These are phyloP conservation scores for Coleophora deauratella DNA, from an alignment of 2,888 invertebrate species.

Conservation along the genomic window DNA sequence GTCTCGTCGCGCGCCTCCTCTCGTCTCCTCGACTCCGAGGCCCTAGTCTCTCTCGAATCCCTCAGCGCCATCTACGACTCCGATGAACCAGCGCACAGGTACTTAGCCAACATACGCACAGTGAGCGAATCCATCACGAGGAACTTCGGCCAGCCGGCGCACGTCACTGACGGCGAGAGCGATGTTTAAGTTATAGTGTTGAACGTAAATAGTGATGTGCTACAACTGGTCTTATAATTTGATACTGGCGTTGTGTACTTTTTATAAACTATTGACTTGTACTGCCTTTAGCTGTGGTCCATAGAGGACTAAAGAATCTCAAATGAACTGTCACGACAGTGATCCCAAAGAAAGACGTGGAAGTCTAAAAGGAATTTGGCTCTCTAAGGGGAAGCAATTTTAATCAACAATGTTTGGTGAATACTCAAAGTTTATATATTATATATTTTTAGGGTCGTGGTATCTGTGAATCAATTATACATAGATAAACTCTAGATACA, in stretches of 20 bases:
- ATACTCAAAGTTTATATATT: constrained; percentile 44
- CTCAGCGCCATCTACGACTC: constrained; percentile 88
- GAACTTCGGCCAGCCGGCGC: constrained; percentile 81
- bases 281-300: constrained; percentile 23
- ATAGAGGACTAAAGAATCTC: constrained; percentile 36
- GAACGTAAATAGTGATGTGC: constrained; percentile 8
- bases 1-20: constrained; percentile 90
- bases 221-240: constrained; percentile 6
- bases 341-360: constrained; percentile 28
- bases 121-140: constrained; percentile 85
- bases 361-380: constrained; percentile 30
- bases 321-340: constrained; percentile 34
- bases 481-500: background rate
- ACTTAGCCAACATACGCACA: constrained; percentile 82
- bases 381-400: constrained; percentile 39
- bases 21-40: constrained; percentile 84
- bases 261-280: constrained; percentile 19
- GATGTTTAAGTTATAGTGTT: constrained; percentile 75
- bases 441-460: constrained; percentile 2
- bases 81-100: constrained; percentile 77
- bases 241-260: constrained; percentile 10
- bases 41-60: constrained; percentile 84
- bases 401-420: constrained; percentile 19
- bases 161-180: constrained; percentile 79
- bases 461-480: background rate